Percentiles rank a stretch among this genome's conserved stretches.
These are phyloP conservation scores for Tympanuchus pallidicinctus DNA, from an alignment of 2,113 vertebrate genomes.

Conservation along the genomic window DNA sequence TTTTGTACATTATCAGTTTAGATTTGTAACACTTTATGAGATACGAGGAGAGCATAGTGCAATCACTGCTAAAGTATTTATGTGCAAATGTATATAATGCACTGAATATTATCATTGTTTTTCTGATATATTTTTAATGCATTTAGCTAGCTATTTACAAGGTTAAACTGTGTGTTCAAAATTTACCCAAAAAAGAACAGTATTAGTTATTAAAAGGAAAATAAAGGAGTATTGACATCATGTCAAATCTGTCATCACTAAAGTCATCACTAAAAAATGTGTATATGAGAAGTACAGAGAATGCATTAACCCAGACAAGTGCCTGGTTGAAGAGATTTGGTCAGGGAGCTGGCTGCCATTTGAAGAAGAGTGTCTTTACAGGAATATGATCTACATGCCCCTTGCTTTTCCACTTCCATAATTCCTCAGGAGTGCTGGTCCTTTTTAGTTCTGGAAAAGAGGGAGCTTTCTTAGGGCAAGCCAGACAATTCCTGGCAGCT, in stretches of 20 bases:
- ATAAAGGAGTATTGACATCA: not conserved
- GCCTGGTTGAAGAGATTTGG: not conserved
- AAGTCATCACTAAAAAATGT: not conserved
- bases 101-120: not conserved
- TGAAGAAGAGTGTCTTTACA: not conserved
- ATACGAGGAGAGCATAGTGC: not conserved
- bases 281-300: not conserved
- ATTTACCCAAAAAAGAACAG: not conserved
- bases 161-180: not conserved
- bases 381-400: not conserved
- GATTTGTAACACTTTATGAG: not conserved
- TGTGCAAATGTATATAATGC: not conserved
- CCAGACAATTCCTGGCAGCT: slow-evolving; percentile 4
- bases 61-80: not conserved
- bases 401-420: not conserved
- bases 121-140: not conserved
- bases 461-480: not conserved
- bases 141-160: not conserved
- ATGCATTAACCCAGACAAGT: not conserved
- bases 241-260: not conserved
- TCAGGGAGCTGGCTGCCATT: not conserved
- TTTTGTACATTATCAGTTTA: not conserved
- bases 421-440: not conserved
- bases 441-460: not conserved
- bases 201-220: not conserved